Conservation (phyloP, 1,140 invertebrate genomes). For the Drosophila paulistorum region DNA sequence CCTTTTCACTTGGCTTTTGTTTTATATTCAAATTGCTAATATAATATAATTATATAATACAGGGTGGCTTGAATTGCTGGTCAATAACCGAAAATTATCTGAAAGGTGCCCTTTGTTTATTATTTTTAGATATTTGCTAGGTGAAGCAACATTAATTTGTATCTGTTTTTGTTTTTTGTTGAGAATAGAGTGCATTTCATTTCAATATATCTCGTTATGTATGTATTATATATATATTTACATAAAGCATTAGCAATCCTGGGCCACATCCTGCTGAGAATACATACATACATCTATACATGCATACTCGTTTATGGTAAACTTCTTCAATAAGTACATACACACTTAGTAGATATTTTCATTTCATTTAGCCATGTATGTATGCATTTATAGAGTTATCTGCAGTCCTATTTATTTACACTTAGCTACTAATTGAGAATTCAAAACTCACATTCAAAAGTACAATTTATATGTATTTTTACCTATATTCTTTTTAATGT, state of each 20-base stretch:
- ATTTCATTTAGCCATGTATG: not conserved
- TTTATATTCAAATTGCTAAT: constrained; percentile 38
- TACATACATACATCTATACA: constrained; percentile 4
- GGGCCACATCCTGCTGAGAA: constrained; percentile 27
- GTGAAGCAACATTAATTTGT: constrained; percentile 11
- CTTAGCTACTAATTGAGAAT: constrained; percentile 54
- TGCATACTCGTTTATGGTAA: not conserved
- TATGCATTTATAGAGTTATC: not conserved
- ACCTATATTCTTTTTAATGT: constrained; percentile 32
- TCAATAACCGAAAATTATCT: constrained; percentile 18
- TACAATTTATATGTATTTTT: constrained; percentile 18
- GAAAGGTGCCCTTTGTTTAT: constrained; percentile 36
- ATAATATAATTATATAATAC: constrained; percentile 39
- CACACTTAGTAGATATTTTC: not conserved
- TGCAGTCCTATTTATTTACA: constrained; percentile 60
- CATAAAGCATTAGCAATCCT: constrained; percentile 25
- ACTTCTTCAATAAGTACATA: not conserved
- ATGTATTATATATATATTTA: constrained; percentile 8
- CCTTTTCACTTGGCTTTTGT: not conserved
- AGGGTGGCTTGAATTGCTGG: constrained; percentile 13
- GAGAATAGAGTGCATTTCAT: constrained; percentile 4
- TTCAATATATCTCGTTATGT: not conserved
- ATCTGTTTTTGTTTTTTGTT: not conserved
- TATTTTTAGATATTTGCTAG: not conserved
- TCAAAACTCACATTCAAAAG: constrained; percentile 31